phyloP scores from a whole-genome alignment of 2,797 vertebrate genomes.

The Sciurus carolinensis region DNA sequence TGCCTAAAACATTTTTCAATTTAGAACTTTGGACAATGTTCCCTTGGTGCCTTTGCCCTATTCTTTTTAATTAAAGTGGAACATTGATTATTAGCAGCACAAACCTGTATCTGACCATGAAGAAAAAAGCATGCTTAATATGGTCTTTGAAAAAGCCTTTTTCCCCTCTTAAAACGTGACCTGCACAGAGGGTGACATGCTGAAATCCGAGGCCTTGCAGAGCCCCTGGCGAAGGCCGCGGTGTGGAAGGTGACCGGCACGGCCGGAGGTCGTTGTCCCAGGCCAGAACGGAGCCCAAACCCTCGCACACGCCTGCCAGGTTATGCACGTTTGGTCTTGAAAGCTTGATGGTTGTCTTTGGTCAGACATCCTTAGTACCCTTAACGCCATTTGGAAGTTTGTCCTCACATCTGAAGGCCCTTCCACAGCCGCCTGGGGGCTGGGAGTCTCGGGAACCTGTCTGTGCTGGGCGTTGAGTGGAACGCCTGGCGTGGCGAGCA shows the following conservation, averaged over 20 bases:
- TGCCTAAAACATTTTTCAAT: background rate
- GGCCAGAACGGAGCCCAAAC: background rate
- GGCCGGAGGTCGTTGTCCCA: background rate
- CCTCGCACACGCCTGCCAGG: background rate
- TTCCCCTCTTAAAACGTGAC: background rate
- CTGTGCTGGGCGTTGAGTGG: background rate
- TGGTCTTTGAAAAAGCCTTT: background rate
- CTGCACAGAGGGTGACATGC: background rate
- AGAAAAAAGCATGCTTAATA: background rate
- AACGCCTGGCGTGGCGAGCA: rapidly evolving
- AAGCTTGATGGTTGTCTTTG: slow-evolving; percentile 6
- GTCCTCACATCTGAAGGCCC: slow-evolving; percentile 61
- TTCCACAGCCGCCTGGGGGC: background rate
- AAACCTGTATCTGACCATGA: background rate
- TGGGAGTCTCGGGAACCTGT: background rate
- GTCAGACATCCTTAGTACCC: slow-evolving; percentile 28
- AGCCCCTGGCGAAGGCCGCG: rapidly evolving
- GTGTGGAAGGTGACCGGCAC: background rate
- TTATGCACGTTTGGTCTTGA: slow-evolving; percentile 26
- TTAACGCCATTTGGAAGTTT: background rate
- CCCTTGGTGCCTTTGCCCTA: background rate
- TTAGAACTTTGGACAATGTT: background rate
- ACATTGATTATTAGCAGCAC: background rate
- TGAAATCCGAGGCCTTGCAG: background rate
- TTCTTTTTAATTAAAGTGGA: background rate